phyloP scores from a whole-genome alignment of 2,113 vertebrate genomes.

The Salvator merianae region DNA sequence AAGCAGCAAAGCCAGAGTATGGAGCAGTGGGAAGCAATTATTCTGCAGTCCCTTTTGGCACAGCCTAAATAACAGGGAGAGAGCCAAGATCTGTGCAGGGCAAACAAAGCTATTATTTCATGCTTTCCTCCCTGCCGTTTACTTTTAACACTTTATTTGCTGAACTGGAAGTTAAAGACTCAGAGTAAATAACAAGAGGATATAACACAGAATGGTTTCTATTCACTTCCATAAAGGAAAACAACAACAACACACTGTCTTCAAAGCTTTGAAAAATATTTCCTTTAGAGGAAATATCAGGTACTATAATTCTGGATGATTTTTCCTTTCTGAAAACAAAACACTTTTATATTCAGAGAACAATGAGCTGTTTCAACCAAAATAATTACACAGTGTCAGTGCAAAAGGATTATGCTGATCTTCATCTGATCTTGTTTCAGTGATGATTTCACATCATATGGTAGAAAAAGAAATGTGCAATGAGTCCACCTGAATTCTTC shows the following conservation, averaged over 20 bases:
- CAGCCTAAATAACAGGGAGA: conserved; percentile 2
- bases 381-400: background rate
- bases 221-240: background rate
- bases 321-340: background rate
- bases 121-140: background rate
- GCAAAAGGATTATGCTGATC: background rate
- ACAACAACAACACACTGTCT: background rate
- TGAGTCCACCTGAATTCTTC: background rate
- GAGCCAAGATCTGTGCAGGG: background rate
- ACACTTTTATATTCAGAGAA: background rate
- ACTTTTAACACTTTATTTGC: conserved; percentile 4
- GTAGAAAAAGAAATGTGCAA: background rate
- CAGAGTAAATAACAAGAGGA: background rate
- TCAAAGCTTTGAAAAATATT: background rate
- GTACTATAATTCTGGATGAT: background rate
- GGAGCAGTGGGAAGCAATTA: conserved; percentile 25
- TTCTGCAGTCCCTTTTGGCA: conserved; percentile 24
- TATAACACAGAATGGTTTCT: background rate
- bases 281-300: background rate
- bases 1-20: conserved; percentile 3
- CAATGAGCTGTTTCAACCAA: background rate
- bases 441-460: conserved; percentile 10
- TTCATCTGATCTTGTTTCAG: background rate
- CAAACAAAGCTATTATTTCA: conserved; percentile 27
- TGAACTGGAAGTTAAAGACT: background rate